Percentiles rank a stretch among this genome's conserved stretches.
These are phyloP conservation scores for Aproaerema taeniolella DNA, from an alignment of 2,888 invertebrate species.

Conservation along the genomic window DNA sequence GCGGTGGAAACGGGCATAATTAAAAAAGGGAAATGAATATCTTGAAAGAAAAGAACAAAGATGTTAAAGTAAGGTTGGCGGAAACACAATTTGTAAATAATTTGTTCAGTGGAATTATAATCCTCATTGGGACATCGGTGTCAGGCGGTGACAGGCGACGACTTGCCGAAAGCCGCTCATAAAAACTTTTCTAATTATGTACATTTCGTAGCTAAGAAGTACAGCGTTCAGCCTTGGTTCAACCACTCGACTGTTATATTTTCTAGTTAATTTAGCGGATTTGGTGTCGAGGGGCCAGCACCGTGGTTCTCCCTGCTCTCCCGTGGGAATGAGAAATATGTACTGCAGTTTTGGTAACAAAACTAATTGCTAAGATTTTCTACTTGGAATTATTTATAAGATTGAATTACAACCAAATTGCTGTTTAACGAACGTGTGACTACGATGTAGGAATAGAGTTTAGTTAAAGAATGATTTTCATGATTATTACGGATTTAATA, in stretches of 20 bases:
- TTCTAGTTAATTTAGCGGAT: conserved; percentile 65
- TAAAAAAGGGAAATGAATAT: conserved; percentile 10
- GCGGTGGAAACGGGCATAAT: background rate
- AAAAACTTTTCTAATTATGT: conserved; percentile 77
- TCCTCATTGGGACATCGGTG: conserved; percentile 58
- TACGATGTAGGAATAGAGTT: no score
- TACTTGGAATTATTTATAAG: no score
- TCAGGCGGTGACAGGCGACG: conserved; percentile 61
- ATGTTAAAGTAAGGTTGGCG: conserved; percentile 11
- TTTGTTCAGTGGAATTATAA: conserved; percentile 63
- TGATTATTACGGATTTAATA: no score
- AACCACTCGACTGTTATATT: no score
- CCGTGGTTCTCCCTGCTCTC: background rate
- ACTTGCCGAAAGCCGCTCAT: conserved; percentile 59
- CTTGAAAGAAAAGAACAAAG: conserved; percentile 19
- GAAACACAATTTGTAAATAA: conserved; percentile 39
- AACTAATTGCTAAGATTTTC: no score
- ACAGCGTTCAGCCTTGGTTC: no score
- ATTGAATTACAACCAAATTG: no score
- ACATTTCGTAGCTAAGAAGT: conserved; percentile 69
- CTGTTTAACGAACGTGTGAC: no score
- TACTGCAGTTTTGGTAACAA: no score
- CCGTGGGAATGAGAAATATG: background rate
- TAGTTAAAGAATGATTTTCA: no score
- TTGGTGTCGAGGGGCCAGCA: conserved; percentile 37